Base-by-base conservation (phyloP, 1,140 invertebrate genomes). In the Cherax quadricarinatus region DNA sequence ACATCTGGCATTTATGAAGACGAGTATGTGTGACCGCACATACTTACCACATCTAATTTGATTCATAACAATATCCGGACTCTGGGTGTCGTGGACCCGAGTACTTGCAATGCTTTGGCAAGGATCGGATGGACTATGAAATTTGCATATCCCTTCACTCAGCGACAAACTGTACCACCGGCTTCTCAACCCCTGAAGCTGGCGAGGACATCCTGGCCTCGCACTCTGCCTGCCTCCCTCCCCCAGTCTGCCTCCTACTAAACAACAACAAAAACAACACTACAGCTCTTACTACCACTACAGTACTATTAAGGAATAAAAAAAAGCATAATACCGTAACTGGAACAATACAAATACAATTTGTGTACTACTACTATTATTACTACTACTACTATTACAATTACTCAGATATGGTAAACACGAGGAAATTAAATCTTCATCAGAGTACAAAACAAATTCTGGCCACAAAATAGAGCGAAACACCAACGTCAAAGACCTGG, bases 1-100 rank as follows among this genome's bases (percentile, higher is more conserved):
- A 86, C 84, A 81, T 86, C 62, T 86, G 75, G 90, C 79, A 87
- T 82, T 86, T 91, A 79, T 84, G 66, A n/a, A 14, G 73, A 41
- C 49, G 66, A 86, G 83, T 86, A 86, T 86, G 83, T 91, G 89
- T 91, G 90, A 91, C 90, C 87, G 90, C 85, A 86, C 90, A 91
- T 91, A 86, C 84, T 91, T 82, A 91, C 90, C 85, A 80, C 75
- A 80, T 81, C 90, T 91, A 91, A 91, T 91, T 78, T 86, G 78
- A 91, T 91, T 91, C 90, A 53, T 84, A 91, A 91, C 84, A 91
- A 82, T 91, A 86, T 82, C 90, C 90, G 66, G 48, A 81, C 84
- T 66, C 51, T 86, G 51, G 14, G 24, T 70, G 85, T 60, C 84
- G 75, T 84, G 57, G n/a, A 75, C 83, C 30, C 21, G 82, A 91